Base-by-base conservation (phyloP, 2,113 vertebrate genomes). In the Podocnemis expansa region DNA sequence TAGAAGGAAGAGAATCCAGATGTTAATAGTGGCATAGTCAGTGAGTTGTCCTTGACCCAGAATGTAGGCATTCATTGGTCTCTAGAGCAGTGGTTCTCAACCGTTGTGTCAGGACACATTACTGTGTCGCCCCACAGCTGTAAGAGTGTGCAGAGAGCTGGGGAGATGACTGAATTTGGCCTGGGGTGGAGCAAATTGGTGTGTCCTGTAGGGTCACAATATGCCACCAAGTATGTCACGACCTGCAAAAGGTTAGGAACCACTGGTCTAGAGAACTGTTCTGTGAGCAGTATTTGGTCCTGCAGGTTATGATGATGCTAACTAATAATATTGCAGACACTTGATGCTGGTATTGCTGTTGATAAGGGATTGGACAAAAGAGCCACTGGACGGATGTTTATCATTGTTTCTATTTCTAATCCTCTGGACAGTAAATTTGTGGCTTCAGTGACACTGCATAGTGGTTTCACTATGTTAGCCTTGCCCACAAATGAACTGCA, bases 331-430 rank as follows among this genome's bases (percentile, higher is more conserved):
- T 75, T 93, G 88, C 47, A 55, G 25, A 34, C 86, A 84, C 85
- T 54, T 86, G 78, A 51, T 43, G 58, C 27, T 93, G 51, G 67
- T 82, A 22, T 76, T 92, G 81, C 89, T 92, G 82, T 89, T 70
- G 93, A 92, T 92, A 91, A 94, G 95, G 63, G 52, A 63, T 81
- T 90, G 90, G 90, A 94, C 93, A 91, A 81, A 96, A 94, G 89
- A 92, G 93, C 94, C 82, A 95, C 95, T 63, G 96, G 94, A 95
- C 93, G 82, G 87, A 83, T 4, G 0, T 79, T 19, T 22, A 67
- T 60, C 22, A 51, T 79, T 38, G 91, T 95, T 87, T 96, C 94
- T 96, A 84, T 91, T 84, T 87, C 95, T 86, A 87, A 75, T 54
- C 76, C 83, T 3, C 0, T 0, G 51, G 94, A 25, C 78, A 21